Evolutionary conservation across 2,888 invertebrate genomes (phyloP), one percentile per base, ranked within the genome.

Genomic region (Neoaliturus tenellus): DNA sequence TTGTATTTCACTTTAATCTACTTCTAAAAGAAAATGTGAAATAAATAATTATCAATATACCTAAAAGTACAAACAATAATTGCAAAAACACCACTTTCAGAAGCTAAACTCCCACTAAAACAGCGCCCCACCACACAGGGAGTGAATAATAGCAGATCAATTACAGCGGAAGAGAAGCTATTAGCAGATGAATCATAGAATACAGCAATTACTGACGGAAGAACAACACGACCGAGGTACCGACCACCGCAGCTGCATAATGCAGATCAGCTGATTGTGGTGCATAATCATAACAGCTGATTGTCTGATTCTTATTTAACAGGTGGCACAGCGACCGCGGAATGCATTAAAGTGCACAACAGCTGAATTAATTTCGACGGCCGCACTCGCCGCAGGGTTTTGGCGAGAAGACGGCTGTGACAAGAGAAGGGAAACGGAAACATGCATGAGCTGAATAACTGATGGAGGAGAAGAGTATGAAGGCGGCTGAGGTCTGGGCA

Each of bases 251-350:
- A 3, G 5, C 75, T 75, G 75, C 75, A 75, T 48, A 10, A 75
- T 75, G 6, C 20, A 75, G 0, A 1, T 1, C 14, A 17, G 28
- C 28, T 12, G 75, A 75, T 75, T 75, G 75, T n/a, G 25, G 71
- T n/a, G 75, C 75, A 44, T 75, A 75, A 75, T 75, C 41, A 71
- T 71, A 41, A 71, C 71, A 3, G 41, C 39, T 71, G n/a, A 71
- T 71, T 71, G 71, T 67, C 39, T 71, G 71, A 71, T 71, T 71
- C 71, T 71, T 71, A 71, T 71, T 71, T 71, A 71, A 71, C 33
- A 12, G 41, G 71, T 3, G 6, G 20, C 4, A 23, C 28, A 1
- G 39, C 2, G 39, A 41, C 35, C 41, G n/a, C 20, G 39, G 71
- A 71, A 71, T 71, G 28, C 71, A 71, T 71, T 71, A 71, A 71